Conservation (phyloP, 1,140 invertebrate species). For the Heliconius nattereri region DNA sequence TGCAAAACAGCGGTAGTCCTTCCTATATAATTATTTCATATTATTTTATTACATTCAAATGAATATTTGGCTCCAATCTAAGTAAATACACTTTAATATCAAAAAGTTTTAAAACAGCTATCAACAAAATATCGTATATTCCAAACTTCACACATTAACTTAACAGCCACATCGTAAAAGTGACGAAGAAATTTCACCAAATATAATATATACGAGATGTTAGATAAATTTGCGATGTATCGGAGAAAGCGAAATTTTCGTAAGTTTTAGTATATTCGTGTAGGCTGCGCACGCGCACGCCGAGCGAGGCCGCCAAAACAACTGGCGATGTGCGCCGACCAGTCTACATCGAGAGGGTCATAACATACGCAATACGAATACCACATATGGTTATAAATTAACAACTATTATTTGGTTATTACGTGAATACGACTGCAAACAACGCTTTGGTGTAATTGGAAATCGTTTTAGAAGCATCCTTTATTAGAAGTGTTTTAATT, state of each 20-base stretch:
- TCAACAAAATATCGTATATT: constrained; percentile 16
- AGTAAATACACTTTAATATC: constrained; percentile 16
- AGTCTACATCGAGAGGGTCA: constrained; percentile 53
- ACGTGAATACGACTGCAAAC: constrained; percentile 37
- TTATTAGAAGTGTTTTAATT: constrained; percentile 9
- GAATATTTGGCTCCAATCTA: neutral
- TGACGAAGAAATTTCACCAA: constrained; percentile 37
- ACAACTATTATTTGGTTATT: constrained; percentile 32
- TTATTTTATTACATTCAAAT: neutral
- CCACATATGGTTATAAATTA: constrained; percentile 39
- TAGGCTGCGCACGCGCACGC: constrained; percentile 54
- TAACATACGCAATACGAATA: constrained; percentile 33
- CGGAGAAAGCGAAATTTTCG: constrained; percentile 55
- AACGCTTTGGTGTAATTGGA: constrained; percentile 7
- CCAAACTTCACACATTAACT: constrained; percentile 10
- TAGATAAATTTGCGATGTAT: constrained; percentile 41
- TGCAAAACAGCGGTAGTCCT: neutral
- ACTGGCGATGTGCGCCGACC: constrained; percentile 58
- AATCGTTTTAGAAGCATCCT: constrained; percentile 24
- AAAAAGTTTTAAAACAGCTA: neutral
- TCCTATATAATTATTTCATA: neutral
- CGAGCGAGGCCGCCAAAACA: constrained; percentile 63
- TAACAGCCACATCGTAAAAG: constrained; percentile 18
- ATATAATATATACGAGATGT: constrained; percentile 28
- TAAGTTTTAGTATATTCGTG: constrained; percentile 2